These are phyloP conservation scores for Eurois occulta DNA, from an alignment of 2,888 invertebrate species.

Conservation along the genomic window DNA sequence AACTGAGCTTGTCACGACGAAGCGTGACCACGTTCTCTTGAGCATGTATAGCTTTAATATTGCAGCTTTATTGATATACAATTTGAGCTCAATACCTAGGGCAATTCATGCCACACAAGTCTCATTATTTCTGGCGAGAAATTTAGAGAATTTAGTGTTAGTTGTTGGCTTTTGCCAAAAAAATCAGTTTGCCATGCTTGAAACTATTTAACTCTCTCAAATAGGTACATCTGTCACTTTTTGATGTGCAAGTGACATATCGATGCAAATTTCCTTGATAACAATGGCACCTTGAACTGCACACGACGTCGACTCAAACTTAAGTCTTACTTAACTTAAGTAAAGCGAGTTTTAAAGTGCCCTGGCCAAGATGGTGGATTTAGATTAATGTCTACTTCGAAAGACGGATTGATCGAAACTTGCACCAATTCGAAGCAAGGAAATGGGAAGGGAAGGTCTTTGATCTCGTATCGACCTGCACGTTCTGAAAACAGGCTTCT, in stretches of 20 bases:
- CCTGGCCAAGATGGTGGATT: not conserved
- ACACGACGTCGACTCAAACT: no score
- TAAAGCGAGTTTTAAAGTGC: conserved; percentile 9
- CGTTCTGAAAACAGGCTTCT: conserved; percentile 3
- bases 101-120: not conserved
- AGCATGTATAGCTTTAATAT: not conserved
- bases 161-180: not conserved
- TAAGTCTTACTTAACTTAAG: no score
- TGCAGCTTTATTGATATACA: not conserved
- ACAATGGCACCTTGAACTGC: no score
- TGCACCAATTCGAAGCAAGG: not conserved
- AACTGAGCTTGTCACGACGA: not conserved
- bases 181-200: not conserved
- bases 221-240: not conserved
- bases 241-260: no score
- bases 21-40: conserved; percentile 11
- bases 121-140: not conserved
- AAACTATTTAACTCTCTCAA: not conserved
- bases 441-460: conserved; percentile 25
- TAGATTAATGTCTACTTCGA: conserved; percentile 7
- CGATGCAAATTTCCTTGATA: no score
- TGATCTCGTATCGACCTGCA: conserved; percentile 15
- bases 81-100: not conserved
- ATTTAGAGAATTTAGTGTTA: no score
- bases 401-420: conserved; percentile 7